phyloP scores from a whole-genome alignment of 2,113 vertebrate genomes.

The Bucco capensis region DNA sequence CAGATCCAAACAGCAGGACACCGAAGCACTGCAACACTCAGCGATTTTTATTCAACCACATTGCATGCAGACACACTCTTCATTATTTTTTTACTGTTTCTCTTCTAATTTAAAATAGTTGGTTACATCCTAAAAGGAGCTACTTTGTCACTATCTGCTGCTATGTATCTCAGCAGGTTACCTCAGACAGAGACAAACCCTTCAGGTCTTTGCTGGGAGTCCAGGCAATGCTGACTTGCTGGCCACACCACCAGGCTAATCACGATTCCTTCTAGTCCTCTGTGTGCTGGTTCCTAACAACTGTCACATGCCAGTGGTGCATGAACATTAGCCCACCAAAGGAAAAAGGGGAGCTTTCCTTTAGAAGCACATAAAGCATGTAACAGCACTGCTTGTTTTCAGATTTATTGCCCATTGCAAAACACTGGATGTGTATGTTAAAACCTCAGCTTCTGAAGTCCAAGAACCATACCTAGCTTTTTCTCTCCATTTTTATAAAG shows the following conservation, averaged over 20 bases:
- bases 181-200: background rate
- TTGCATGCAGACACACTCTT: background rate
- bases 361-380: background rate
- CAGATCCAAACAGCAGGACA: background rate
- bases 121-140: background rate
- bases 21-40: background rate
- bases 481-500: background rate
- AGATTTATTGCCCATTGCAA: background rate
- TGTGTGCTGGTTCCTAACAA: background rate
- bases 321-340: background rate
- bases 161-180: background rate
- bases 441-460: background rate
- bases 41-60: background rate
- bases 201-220: background rate
- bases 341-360: background rate
- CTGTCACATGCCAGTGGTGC: background rate
- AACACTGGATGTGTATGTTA: background rate
- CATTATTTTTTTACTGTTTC: background rate
- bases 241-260: background rate
- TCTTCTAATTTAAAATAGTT: background rate
- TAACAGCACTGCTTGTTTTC: background rate
- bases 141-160: background rate
- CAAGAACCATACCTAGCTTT: background rate
- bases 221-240: background rate
- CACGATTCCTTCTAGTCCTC: background rate